Percentiles rank a stretch among this genome's conserved stretches.
Evolutionary conservation across 2,113 vertebrate genomes (phyloP).

Genomic region (Ploceus nigricollis): DNA sequence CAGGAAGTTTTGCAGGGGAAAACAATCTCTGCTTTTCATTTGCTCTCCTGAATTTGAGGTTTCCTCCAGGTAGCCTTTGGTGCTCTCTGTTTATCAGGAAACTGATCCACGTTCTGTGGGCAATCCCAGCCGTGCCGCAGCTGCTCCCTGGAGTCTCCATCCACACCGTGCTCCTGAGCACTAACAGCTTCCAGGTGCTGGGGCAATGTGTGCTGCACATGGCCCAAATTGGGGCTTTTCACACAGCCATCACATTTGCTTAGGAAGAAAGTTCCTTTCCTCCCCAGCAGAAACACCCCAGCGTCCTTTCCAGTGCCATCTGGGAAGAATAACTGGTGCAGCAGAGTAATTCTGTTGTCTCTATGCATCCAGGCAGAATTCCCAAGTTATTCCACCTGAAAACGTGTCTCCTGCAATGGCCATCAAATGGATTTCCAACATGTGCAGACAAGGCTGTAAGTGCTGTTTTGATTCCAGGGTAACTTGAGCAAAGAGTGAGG

Average conservation of each 20-base stretch:
- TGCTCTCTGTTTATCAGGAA: background rate
- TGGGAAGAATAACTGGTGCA: background rate
- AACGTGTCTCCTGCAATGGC: background rate
- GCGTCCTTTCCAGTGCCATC: background rate
- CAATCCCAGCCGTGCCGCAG: background rate
- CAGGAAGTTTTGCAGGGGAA: background rate
- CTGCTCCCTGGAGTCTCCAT: background rate
- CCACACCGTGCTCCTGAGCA: background rate
- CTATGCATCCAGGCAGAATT: background rate
- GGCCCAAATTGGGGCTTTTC: background rate
- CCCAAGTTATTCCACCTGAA: conserved; percentile 8
- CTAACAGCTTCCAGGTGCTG: background rate
- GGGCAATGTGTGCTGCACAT: conserved; percentile 26
- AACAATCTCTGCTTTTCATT: background rate
- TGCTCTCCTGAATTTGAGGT: background rate
- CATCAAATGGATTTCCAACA: background rate
- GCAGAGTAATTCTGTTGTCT: background rate
- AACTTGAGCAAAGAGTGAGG: background rate
- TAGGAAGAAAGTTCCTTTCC: background rate
- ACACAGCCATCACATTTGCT: conserved; percentile 8
- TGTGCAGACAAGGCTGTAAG: background rate
- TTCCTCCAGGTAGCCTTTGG: background rate
- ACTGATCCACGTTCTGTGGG: background rate
- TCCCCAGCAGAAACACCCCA: background rate
- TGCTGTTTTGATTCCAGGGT: background rate